These are phyloP conservation scores for Aptenodytes forsteri DNA, from an alignment of 2,113 vertebrate species.

Conservation along the genomic window DNA sequence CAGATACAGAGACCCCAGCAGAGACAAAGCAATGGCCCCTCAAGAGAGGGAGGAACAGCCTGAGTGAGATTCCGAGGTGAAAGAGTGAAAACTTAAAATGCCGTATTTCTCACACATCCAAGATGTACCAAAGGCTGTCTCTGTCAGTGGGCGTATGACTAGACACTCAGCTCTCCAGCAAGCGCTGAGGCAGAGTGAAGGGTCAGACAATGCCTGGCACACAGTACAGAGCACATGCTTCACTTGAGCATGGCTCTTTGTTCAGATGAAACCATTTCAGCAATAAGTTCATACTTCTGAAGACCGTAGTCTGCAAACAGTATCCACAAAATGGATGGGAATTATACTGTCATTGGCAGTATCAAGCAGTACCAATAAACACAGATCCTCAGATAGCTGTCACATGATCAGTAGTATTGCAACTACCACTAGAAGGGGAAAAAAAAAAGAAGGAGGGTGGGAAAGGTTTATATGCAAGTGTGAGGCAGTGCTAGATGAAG, in stretches of 20 bases:
- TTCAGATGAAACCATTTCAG: neutral
- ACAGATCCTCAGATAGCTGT: neutral
- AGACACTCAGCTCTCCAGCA: neutral
- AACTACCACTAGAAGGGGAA: neutral
- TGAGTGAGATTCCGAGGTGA: neutral
- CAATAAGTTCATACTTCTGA: neutral
- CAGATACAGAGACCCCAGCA: neutral
- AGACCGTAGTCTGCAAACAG: neutral
- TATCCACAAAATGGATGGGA: neutral
- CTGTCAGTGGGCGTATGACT: fast-evolving
- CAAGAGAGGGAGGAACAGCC: neutral
- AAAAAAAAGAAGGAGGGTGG: too few relatives aligned
- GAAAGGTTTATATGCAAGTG: neutral
- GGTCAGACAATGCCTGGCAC: neutral
- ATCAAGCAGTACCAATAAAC: neutral
- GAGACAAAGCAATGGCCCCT: neutral
- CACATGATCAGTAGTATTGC: neutral
- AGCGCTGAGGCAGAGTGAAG: neutral
- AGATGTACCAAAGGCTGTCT: neutral
- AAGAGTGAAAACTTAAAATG: neutral
- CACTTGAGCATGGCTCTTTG: neutral
- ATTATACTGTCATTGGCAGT: neutral
- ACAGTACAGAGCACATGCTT: neutral
- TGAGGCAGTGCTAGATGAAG: neutral
- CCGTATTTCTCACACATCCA: neutral